Base-by-base conservation (phyloP, 2,797 vertebrate genomes). In the Notamacropus eugenii region DNA sequence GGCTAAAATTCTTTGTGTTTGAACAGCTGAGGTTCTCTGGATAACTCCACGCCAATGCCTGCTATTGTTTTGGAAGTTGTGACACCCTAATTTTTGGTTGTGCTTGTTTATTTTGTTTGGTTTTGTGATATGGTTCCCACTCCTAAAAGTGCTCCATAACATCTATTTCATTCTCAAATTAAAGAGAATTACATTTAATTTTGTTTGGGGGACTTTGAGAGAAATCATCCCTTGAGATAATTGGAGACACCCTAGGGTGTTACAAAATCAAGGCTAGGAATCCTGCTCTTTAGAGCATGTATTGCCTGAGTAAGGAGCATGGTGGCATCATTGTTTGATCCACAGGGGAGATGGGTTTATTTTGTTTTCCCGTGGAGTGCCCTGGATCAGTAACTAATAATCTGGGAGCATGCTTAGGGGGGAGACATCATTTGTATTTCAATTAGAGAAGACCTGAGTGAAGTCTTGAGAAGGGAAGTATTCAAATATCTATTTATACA, bases 1-100 rank as follows among this genome's bases (percentile, higher is more conserved):
- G 58, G 91, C 92, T 96, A 94, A 91, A 95, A 93, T 94, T 90
- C 8, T 93, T 91, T 95, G 67, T 90, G 54, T 93, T 93, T 74
- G 93, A 95, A 91, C 50, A 57, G 91, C 40, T 3, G 16, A 93
- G 57, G 52, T 96, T 97, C 54, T 56, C 59, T 96, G 74, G 62
- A 40, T 59, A 56, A 96, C 16, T 46, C 31, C 34, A 46, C 94
- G 74, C 87, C 54, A 40, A 55, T 5, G 94, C 93, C 57, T 95
- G n/a, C n/a, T 11, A 59, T 94, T 95, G 82, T 95, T 91, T 90
- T 94, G 58, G 22, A 6, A 40, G 2, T 54, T 91, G 50, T 54
- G 31, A 46, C 52, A 90, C 50, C 27, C 19, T 31, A 14, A 67
- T 94, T 94, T 82, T 94, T 90, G 1, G 56, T 91, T 54, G 96